phyloP scores from a whole-genome alignment of 37 sponge, comb jelly and placozoan species.

The Geodia barretti region DNA sequence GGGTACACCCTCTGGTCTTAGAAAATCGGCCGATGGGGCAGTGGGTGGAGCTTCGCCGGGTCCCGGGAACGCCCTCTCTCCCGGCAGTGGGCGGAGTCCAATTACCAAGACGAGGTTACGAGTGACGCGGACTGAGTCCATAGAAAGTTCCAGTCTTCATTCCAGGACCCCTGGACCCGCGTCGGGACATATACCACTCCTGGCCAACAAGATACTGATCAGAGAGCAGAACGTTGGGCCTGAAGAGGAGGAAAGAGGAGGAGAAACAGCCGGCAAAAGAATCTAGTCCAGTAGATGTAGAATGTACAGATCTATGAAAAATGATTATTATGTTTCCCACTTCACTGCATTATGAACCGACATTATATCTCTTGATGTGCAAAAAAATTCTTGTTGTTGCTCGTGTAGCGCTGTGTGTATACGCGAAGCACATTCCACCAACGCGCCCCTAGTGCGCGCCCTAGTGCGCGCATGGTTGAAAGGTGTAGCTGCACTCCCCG shows the following conservation, averaged over 20 bases:
- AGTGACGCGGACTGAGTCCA: slow-evolving; percentile 24
- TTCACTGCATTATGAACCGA: too few relatives aligned
- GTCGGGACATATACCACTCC: neutral
- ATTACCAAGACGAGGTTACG: slow-evolving; percentile 52
- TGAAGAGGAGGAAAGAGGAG: neutral
- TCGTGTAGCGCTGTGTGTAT: too few relatives aligned
- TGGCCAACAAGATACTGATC: neutral
- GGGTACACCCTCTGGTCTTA: neutral
- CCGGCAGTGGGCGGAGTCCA: slow-evolving; percentile 44
- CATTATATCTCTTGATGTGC: too few relatives aligned
- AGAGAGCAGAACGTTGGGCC: neutral
- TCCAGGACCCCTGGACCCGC: slow-evolving; percentile 6
- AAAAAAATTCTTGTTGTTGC: too few relatives aligned
- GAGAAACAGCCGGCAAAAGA: neutral
- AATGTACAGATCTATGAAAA: slow-evolving; percentile 24
- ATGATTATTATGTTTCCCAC: neutral
- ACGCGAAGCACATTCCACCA: too few relatives aligned
- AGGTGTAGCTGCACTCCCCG: too few relatives aligned
- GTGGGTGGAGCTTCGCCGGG: neutral
- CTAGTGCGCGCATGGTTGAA: too few relatives aligned
- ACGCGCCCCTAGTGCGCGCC: too few relatives aligned
- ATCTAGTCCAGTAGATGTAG: too few relatives aligned
- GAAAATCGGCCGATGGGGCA: neutral
- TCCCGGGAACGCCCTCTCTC: neutral
- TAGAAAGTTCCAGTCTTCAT: neutral